Evolutionary conservation across 2,797 vertebrate species (phyloP), one percentile per base, ranked within the genome.

Genomic region (Enteromius thamalakanensis): DNA sequence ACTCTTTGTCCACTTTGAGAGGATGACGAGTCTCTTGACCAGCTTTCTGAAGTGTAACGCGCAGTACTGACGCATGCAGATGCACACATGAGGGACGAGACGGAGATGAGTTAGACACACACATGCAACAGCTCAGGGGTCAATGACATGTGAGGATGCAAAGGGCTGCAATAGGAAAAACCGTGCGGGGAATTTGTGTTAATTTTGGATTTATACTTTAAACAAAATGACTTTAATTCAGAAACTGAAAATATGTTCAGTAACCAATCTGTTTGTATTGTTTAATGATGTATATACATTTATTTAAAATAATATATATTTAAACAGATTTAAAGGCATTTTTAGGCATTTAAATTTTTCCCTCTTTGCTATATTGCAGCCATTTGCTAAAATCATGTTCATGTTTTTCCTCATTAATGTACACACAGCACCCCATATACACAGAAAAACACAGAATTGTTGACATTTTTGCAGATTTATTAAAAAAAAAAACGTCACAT

Each of bases 11-110:
- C 89, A 90, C 86, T 88, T 90, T 89, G 92, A 85, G 88, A 91
- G 83, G 47, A 93, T 83, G 89, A 86, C 84, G 86, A 91, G 86
- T 87, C 86, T 91, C 87, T 0, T 85, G 86, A 91, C 89, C 88
- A 92, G 87, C 89, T 89, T 92, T 88, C 90, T 91, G 90, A 90
- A 93, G 90, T 85, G 87, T 89, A 92, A 91, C 80, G 65, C 86
- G 86, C 2, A 58, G 75, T 90, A 90, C 88, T 92, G 88, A 90
- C 29, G 74, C 37, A 42, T 69, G 67, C 65, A 68, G 65, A 69
- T 6, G 67, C 10, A 69, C 67, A 69, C 37, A 69, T 42, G 67
- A 69, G 67, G 67, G 67, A n/a, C 2, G 37, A 42, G 21, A 68
- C 5, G 67, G 37, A 42, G 67, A 40, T n/a, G 37, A 23, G 37